These are phyloP conservation scores for Xerus inauris DNA, from an alignment of 2,113 vertebrate genomes.

Conservation along the genomic window DNA sequence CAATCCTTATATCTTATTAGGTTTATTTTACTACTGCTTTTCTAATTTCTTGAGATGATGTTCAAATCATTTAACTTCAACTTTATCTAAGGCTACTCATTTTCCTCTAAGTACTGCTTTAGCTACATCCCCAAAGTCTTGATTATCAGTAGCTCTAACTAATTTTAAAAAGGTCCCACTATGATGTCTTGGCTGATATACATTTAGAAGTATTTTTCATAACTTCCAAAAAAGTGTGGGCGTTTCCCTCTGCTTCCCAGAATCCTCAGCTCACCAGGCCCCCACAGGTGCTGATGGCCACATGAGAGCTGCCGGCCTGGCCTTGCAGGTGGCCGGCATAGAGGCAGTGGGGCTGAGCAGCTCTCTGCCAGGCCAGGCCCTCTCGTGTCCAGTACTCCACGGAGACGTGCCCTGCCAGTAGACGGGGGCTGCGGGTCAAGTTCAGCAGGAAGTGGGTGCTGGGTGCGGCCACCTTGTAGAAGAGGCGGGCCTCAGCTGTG, in stretches of 20 bases:
- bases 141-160: background rate
- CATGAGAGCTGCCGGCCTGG: constrained; percentile 92
- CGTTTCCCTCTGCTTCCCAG: background rate
- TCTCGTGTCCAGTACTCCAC: constrained; percentile 98
- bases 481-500: constrained; percentile 89
- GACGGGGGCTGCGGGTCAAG: constrained; percentile 93
- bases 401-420: constrained; percentile 94
- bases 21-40: background rate
- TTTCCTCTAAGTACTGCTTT: constrained; percentile 1
- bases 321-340: constrained; percentile 96
- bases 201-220: background rate
- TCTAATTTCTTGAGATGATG: background rate
- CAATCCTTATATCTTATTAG: background rate
- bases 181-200: background rate
- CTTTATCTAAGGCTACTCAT: background rate
- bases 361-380: constrained; percentile 94
- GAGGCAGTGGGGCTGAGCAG: constrained; percentile 94
- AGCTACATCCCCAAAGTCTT: background rate
- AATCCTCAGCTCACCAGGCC: constrained; percentile 93
- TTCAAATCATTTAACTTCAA: background rate
- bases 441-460: constrained; percentile 95
- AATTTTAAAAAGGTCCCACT: background rate
- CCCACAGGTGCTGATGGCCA: constrained; percentile 99
- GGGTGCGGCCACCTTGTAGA: constrained; percentile 95
- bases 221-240: background rate